phyloP scores from a whole-genome alignment of 2,113 vertebrate species.

The Lutjanus erythropterus region DNA sequence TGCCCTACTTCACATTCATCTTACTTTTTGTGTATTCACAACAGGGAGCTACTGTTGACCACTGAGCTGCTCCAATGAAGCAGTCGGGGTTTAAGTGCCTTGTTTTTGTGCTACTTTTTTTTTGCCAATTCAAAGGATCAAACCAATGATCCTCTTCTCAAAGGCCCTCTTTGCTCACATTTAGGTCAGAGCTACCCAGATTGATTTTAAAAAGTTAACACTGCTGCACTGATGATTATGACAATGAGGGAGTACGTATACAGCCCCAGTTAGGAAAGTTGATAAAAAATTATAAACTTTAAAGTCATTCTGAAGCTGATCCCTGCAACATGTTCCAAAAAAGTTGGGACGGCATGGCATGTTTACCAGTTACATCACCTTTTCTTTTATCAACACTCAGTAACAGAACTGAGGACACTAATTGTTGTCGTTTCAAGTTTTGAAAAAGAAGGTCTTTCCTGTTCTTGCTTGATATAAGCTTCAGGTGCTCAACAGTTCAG shows the following conservation, averaged over 20 bases:
- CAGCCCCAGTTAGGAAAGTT: too few relatives aligned
- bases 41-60: constrained; percentile 25
- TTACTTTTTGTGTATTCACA: constrained; percentile 27
- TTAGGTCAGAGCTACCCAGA: constrained; percentile 30
- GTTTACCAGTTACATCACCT: too few relatives aligned
- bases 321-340: too few relatives aligned
- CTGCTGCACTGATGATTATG: not conserved
- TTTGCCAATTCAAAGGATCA: constrained; percentile 45
- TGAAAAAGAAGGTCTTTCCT: too few relatives aligned
- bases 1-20: constrained; percentile 42
- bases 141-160: constrained; percentile 31
- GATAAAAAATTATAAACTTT: too few relatives aligned
- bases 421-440: too few relatives aligned
- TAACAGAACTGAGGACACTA: too few relatives aligned
- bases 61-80: constrained; percentile 14
- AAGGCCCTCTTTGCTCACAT: constrained; percentile 23
- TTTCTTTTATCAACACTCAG: too few relatives aligned
- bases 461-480: too few relatives aligned
- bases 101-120: constrained; percentile 27
- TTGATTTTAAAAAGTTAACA: not conserved
- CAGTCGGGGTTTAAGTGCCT: constrained; percentile 1
- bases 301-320: too few relatives aligned
- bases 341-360: too few relatives aligned
- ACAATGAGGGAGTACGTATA: not conserved
- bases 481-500: too few relatives aligned